Evolutionary conservation across 2,888 invertebrate genomes (phyloP).

Genomic region (Tridacna crocea): DNA sequence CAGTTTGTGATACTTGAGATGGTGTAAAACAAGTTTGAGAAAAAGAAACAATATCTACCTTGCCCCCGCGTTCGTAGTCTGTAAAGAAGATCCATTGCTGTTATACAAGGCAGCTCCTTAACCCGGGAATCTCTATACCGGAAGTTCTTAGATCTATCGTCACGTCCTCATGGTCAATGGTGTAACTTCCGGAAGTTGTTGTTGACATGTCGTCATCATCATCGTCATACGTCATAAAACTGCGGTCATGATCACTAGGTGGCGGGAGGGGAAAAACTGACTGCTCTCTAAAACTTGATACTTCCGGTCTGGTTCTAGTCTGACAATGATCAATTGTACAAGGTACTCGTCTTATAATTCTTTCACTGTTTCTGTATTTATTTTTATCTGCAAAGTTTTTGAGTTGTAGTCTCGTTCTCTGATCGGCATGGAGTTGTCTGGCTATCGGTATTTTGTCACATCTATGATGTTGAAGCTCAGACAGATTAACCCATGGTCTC

Average conservation of each 20-base stretch:
- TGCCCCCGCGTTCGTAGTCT: background rate
- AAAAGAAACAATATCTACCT: conserved; percentile 2
- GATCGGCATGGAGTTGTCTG: conserved; percentile 55
- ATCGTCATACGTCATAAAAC: conserved; percentile 62
- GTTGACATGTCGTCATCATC: conserved; percentile 69
- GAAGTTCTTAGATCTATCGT: conserved; percentile 51
- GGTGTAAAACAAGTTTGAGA: too few species aligned
- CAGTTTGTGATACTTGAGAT: too few species aligned
- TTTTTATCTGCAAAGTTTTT: conserved; percentile 45
- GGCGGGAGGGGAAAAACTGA: conserved; percentile 43
- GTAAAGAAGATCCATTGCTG: background rate
- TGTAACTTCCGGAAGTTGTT: conserved; percentile 71
- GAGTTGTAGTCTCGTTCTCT: conserved; percentile 51
- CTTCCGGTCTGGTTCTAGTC: conserved; percentile 32
- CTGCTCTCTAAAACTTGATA: conserved; percentile 43
- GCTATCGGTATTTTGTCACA: conserved; percentile 49
- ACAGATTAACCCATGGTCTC: conserved; percentile 59
- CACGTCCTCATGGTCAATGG: conserved; percentile 66
- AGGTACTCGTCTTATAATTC: conserved; percentile 34
- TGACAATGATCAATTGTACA: conserved; percentile 47
- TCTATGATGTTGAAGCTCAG: conserved; percentile 49
- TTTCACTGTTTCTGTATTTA: conserved; percentile 24
- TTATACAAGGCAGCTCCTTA: conserved; percentile 57
- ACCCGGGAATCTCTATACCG: conserved; percentile 32
- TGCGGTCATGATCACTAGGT: conserved; percentile 53